These are phyloP conservation scores for Iguana delicatissima DNA, from an alignment of 2,797 vertebrate genomes.

Conservation along the genomic window DNA sequence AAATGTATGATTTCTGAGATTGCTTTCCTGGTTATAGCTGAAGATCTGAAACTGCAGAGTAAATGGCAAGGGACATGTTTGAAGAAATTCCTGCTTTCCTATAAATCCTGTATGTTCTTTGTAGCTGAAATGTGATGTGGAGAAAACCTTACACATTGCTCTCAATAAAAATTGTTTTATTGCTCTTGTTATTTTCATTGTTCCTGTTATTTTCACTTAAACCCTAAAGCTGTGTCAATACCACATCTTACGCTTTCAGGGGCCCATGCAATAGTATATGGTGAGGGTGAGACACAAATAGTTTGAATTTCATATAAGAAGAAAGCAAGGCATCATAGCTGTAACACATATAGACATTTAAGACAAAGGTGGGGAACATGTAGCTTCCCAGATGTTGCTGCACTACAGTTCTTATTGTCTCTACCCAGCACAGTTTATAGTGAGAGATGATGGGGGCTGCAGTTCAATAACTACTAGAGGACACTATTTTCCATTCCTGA, in stretches of 20 bases:
- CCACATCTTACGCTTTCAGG: background rate
- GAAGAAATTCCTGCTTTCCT: background rate
- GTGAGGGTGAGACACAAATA: background rate
- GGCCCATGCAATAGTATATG: background rate
- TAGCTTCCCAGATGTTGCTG: background rate
- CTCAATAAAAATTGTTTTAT: constrained; percentile 15
- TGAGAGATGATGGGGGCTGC: background rate
- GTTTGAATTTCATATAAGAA: constrained; percentile 6
- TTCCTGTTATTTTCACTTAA: background rate
- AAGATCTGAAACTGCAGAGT: constrained; percentile 11
- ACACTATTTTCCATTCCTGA: background rate
- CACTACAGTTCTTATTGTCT: background rate
- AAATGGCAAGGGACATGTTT: constrained; percentile 29
- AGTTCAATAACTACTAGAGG: background rate
- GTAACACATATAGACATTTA: background rate
- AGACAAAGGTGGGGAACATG: background rate
- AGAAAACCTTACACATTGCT: background rate
- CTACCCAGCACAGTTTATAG: background rate
- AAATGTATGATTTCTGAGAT: background rate
- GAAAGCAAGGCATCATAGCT: background rate
- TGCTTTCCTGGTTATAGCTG: constrained; percentile 13
- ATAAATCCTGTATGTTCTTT: background rate
- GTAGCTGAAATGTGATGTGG: background rate
- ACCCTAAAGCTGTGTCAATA: background rate
- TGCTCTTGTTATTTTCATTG: constrained; percentile 24